A percentile compares a stretch with the other conserved stretches of the same genome.
Conservation (phyloP, 2,888 invertebrate genomes). For the Drosophila siamana region DNA sequence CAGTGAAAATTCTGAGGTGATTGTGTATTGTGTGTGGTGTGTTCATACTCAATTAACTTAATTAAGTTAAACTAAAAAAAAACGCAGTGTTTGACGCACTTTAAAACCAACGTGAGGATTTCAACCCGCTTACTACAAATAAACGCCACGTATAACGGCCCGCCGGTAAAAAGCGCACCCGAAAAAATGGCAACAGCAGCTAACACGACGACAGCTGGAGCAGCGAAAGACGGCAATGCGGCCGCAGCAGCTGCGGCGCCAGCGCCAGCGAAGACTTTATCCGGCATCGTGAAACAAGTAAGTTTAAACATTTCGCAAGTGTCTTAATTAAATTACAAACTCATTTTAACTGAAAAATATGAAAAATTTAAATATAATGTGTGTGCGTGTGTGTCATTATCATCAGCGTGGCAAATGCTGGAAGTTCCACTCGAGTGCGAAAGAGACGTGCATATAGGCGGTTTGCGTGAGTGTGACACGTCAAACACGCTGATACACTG, state of each 20-base stretch:
- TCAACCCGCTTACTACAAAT: constrained; percentile 65
- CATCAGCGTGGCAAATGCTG: constrained; percentile 73
- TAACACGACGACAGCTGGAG: constrained; percentile 77
- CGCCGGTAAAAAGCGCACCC: constrained; percentile 79
- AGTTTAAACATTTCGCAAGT: constrained; percentile 41
- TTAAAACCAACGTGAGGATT: constrained; percentile 64
- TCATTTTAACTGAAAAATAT: neutral
- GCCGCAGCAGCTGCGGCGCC: constrained; percentile 68
- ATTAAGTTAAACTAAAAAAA: constrained; percentile 67
- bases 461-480: constrained; percentile 69
- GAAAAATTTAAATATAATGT: constrained; percentile 18
- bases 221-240: constrained; percentile 75
- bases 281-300: constrained; percentile 85
- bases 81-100: constrained; percentile 69
- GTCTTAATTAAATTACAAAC: neutral
- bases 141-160: constrained; percentile 62
- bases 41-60: constrained; percentile 77
- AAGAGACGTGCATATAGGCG: constrained; percentile 64
- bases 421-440: constrained; percentile 60
- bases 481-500: constrained; percentile 65
- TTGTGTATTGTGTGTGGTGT: constrained; percentile 65
- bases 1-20: constrained; percentile 67
- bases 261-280: constrained; percentile 71
- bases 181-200: constrained; percentile 78
- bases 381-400: constrained; percentile 48